Evolutionary conservation across 2,888 invertebrate species (phyloP), one percentile per base, ranked within the genome.

Genomic region (Mycogona germanica): DNA sequence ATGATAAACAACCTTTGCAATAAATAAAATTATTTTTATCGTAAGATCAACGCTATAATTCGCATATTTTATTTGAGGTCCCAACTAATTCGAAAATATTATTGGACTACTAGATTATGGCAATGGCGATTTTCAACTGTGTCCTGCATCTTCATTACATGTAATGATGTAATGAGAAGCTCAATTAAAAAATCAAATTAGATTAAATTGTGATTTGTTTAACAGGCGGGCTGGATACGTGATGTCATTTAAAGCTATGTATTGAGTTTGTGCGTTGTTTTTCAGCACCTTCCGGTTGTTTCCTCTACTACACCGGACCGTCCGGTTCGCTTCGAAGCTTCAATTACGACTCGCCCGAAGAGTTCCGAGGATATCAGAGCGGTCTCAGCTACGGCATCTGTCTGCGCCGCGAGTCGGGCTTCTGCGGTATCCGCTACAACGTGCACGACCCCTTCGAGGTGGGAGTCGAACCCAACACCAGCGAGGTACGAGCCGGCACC

Each of bases 381-480:
- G 55, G 53, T 12, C 49, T 62, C n/a, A 58, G 62, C 38, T 63
- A 63, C 48, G 58, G 62, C 26, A 60, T 62, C 5, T 63, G 63
- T 47, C 60, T 63, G 21, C 57, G 63, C 0, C 58, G 61, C 42
- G 63, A 63, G 51, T 47, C 56, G 2, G 62, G 59, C 19, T 58
- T 58, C 42, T 63, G 63, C 44, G 57, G 57, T 29, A 57, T 57
- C 19, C 51, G 55, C 1, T 57, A 55, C 46, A 55, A 56, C n/a
- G 35, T 45, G 19, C 25, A 35, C n/a, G 57, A 56, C 6, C 37
- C 46, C 6, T 57, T 57, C 38, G 56, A 57, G 46, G 55, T 57
- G n/a, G 55, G 57, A 2, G 54, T 57, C 6, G 51, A 53, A 17
- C 53, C 53, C 28, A 53, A 53, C 48, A 28, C 53, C 7, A 26